Conservation (phyloP, 2,797 vertebrate species). For the Oreochromis mossambicus region DNA sequence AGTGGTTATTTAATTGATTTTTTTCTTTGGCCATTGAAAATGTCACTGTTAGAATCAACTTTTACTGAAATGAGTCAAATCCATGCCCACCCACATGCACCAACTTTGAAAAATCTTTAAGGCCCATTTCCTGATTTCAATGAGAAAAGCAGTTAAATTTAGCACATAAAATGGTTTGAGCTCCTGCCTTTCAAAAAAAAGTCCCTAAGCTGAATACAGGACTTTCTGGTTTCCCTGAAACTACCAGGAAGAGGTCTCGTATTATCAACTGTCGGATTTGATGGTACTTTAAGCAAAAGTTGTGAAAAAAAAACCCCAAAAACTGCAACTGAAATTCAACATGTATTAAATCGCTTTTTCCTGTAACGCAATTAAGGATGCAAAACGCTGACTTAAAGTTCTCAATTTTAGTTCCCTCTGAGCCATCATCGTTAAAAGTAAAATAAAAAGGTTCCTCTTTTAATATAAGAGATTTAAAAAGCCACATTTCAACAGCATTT, state of each 20-base stretch:
- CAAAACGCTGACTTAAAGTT: not conserved
- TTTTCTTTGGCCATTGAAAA: not conserved
- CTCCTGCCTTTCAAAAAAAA: not conserved
- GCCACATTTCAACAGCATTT: not conserved
- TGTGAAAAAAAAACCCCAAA: accelerated
- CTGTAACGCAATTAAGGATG: not conserved
- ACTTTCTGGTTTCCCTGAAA: not conserved
- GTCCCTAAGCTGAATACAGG: not conserved
- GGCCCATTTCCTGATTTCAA: not conserved
- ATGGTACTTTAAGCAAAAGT: not conserved
- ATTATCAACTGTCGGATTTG: not conserved
- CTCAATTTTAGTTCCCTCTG: not conserved
- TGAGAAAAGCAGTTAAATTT: not conserved
- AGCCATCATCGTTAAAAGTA: not conserved
- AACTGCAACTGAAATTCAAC: not conserved
- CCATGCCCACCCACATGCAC: not conserved
- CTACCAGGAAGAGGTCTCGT: not conserved
- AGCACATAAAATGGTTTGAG: not conserved
- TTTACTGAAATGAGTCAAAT: not conserved
- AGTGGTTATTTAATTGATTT: not conserved
- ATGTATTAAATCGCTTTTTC: not conserved
- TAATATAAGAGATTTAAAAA: slow-evolving; percentile 4
- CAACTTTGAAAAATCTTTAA: not conserved
- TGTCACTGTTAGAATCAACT: not conserved
- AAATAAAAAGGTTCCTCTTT: not conserved